Evolutionary conservation across 2,888 invertebrate genomes (phyloP), one percentile per base, ranked within the genome.

Genomic region (Macrosiphum euphorbiae): DNA sequence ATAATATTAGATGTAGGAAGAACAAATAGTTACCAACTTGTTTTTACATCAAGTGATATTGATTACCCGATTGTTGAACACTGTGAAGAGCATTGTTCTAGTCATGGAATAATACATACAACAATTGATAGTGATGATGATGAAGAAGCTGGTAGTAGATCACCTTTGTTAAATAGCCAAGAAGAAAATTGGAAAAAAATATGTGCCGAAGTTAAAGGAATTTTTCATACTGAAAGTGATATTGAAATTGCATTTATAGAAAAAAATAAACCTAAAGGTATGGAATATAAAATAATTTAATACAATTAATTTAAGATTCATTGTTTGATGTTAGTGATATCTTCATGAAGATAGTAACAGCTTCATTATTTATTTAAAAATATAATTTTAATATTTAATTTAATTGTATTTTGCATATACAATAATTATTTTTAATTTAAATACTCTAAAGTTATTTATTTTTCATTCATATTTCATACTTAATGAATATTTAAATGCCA

Each of bases 51-150:
- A 61, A 94, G 97, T 3, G 98, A 98, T 96, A 97, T 97, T 94
- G 97, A 98, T 2, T 98, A 98, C 96, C 98, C 98, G 8, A 98
- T 98, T 95, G 98, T 98, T 1, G 98, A 98, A 96, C 98, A 98
- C 95, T 97, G 97, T 0, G 98, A 98, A 95, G 98, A 98, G 96
- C 97, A 97, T 96, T 97, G 97, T 95, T 97, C 97, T 24, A 96
- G 95, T 94, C 96, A 95, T 92, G 96, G 96, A 95, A 94, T 94
- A 52, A 94, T 94, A 92, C 96, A 96, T 92, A 94, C 93, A 52
- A 94, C 94, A 88, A 91, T 92, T 92, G 92, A 92, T 91, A 94
- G 94, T 84, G 94, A 94, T 89, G 94, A 94, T 58, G 95, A 94
- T 85, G 94, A 94, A 61, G 93, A 92, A 78, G 95, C 94, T 91